Evolutionary conservation across 92 coral and sea anemone genomes (phyloP).

Genomic region (Bergia puertoricense): DNA sequence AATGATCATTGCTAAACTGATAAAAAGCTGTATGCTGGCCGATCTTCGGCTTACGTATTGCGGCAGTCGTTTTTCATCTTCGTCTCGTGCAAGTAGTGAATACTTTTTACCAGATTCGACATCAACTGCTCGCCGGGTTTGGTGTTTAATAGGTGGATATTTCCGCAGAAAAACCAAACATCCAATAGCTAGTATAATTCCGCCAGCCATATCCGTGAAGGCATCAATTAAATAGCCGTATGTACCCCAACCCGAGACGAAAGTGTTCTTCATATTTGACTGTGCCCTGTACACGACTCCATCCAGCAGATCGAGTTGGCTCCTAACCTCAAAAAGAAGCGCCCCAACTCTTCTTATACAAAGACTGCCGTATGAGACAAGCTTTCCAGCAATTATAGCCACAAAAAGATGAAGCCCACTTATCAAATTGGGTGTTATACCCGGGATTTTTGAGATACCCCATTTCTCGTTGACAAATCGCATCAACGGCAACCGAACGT

Average conservation of each 20-base stretch:
- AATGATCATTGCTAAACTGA: slow-evolving; percentile 59
- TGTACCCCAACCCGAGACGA: slow-evolving; percentile 86
- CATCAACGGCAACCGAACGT: slow-evolving; percentile 75
- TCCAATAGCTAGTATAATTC: slow-evolving; percentile 58
- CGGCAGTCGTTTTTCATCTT: slow-evolving; percentile 52
- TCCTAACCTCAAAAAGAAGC: slow-evolving; percentile 67
- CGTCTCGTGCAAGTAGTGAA: slow-evolving; percentile 54
- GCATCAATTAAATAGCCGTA: slow-evolving; percentile 83
- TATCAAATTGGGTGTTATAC: slow-evolving; percentile 76
- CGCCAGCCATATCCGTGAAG: slow-evolving; percentile 79
- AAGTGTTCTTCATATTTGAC: slow-evolving; percentile 68
- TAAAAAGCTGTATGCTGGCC: slow-evolving; percentile 43
- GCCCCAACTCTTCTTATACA: slow-evolving; percentile 77
- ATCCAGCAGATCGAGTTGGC: slow-evolving; percentile 74
- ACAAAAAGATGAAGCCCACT: slow-evolving; percentile 76
- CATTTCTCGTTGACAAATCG: slow-evolving; percentile 67
- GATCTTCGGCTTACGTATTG: slow-evolving; percentile 60
- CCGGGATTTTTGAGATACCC: slow-evolving; percentile 64
- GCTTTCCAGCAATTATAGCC: slow-evolving; percentile 70
- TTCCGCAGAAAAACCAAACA: slow-evolving; percentile 59
- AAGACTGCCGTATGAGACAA: slow-evolving; percentile 60
- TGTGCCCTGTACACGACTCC: slow-evolving; percentile 84
- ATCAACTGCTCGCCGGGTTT: slow-evolving; percentile 41
- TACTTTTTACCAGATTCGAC: slow-evolving; percentile 58
- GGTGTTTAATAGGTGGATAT: slow-evolving; percentile 70